Conservation (phyloP, 2,888 invertebrate genomes). For the Machimus atricapillus region DNA sequence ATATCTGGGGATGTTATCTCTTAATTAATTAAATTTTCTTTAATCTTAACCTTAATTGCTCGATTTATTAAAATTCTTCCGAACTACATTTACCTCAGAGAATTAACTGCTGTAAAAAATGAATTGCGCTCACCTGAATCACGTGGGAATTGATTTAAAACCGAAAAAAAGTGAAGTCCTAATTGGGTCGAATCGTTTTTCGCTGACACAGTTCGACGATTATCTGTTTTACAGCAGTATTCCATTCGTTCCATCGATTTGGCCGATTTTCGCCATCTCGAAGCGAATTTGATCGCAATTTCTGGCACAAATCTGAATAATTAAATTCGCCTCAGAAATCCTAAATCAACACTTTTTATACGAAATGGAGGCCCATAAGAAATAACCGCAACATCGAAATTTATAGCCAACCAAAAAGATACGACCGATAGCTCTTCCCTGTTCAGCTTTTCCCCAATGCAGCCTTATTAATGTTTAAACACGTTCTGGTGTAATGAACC, state of each 20-base stretch:
- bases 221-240: background rate
- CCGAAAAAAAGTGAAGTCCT: background rate
- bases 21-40: background rate
- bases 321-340: slow-evolving; percentile 36
- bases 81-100: background rate
- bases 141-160: background rate
- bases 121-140: background rate
- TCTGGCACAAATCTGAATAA: slow-evolving; percentile 34
- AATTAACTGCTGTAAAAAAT: background rate
- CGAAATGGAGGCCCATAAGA: background rate
- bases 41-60: background rate
- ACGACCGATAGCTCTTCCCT: slow-evolving; percentile 17
- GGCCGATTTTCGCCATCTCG: background rate
- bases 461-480: slow-evolving; percentile 45
- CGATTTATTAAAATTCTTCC: background rate
- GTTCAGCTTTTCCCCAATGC: slow-evolving; percentile 24
- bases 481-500: slow-evolving; percentile 43
- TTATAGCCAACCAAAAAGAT: slow-evolving; percentile 37
- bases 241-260: background rate
- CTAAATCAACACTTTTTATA: slow-evolving; percentile 35
- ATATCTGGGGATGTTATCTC: background rate
- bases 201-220: background rate
- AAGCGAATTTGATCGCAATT: background rate
- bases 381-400: slow-evolving; percentile 44
- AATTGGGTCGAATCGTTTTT: background rate